A percentile compares a stretch with the other conserved stretches of the same genome.
Conservation (phyloP, 2,888 invertebrate genomes). For the Dolomedes plantarius region DNA sequence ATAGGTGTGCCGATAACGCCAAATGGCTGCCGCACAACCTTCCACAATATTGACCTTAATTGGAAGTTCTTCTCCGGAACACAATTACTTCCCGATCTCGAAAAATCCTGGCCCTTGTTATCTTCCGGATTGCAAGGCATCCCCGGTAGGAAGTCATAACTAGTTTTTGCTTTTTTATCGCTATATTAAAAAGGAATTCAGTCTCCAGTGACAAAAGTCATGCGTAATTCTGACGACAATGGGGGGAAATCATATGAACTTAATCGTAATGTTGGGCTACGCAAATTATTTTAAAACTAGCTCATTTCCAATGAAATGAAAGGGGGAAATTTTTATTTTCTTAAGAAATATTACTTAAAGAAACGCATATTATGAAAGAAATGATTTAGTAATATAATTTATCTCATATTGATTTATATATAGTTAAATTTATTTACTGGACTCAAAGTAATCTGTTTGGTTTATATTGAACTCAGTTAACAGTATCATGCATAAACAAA, state of each 20-base stretch:
- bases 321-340: too few species aligned
- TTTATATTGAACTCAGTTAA: too few species aligned
- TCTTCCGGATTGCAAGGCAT: not conserved
- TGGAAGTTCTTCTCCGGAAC: constrained; percentile 1
- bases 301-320: too few species aligned
- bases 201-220: not conserved
- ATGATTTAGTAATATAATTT: too few species aligned
- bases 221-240: not conserved
- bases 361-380: too few species aligned
- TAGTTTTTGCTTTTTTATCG: not conserved
- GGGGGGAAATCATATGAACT: not conserved
- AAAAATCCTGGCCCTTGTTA: not conserved
- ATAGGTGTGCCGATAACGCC: constrained; percentile 60
- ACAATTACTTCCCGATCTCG: constrained; percentile 9
- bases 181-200: not conserved
- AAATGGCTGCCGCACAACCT: constrained; percentile 42
- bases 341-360: too few species aligned
- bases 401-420: too few species aligned
- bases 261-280: too few species aligned
- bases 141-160: not conserved
- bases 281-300: too few species aligned
- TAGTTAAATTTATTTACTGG: too few species aligned
- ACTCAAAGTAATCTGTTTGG: too few species aligned
- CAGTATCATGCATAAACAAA: too few species aligned
- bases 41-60: constrained; percentile 62